Evolutionary conservation across 2,797 vertebrate genomes (phyloP), one percentile per base, ranked within the genome.

Genomic region (Melanotaenia nigrans): DNA sequence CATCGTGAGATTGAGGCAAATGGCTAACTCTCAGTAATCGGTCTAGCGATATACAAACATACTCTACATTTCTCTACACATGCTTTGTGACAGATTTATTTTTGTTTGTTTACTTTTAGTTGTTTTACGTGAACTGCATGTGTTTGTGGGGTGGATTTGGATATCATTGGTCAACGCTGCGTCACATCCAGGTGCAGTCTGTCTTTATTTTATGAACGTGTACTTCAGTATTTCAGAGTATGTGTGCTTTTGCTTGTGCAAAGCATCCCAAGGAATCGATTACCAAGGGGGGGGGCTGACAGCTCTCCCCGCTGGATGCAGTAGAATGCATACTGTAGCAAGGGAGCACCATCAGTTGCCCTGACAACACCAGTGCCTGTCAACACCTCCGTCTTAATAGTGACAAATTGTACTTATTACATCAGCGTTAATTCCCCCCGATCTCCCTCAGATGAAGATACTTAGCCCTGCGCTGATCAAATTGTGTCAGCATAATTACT

Each of bases 351-450:
- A 91, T 89, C 87, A 88, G 92, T 96, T 96, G 90, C 94, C 94
- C 93, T 75, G 77, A 95, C 93, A 94, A 97, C 94, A 49, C 79
- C 87, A 83, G 92, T 74, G 89, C 69, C 94, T 96, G 95, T 96
- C 96, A 96, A 95, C 95, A 95, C 95, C 94, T 96, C 93, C 86
- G 82, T 93, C 92, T 90, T 96, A 95, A 96, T 93, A 89, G 95
- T 96, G 96, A 98, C 95, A 96, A 96, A 97, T 95, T 95, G 94
- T 93, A 93, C 96, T 97, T 97, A 96, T 95, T 96, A 96, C 95
- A 96, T 96, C 95, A 96, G 95, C 92, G 94, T 95, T 97, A 96
- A 97, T 96, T 96, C 94, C 94, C 94, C 93, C 89, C 69, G 90
- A 95, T 96, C 94, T 94, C 92, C 94, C 94, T 95, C 95, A 95